Conservation (phyloP, 2,113 vertebrate species). For the Clarias batrachus region DNA sequence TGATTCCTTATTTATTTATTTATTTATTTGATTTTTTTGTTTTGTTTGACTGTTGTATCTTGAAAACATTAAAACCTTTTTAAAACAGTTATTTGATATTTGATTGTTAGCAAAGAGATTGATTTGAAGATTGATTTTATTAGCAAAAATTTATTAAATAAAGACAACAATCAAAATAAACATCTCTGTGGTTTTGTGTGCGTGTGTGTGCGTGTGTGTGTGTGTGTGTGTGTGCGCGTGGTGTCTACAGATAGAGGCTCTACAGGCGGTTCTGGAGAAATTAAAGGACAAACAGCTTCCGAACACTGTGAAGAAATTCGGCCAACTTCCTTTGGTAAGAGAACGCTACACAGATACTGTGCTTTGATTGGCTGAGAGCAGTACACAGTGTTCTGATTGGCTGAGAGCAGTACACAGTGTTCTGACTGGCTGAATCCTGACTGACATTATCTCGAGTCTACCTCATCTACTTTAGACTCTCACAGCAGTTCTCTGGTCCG, state of each 20-base stretch:
- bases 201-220: neutral
- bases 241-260: constrained; percentile 67
- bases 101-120: too few relatives aligned
- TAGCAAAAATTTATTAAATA: neutral
- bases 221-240: constrained; percentile 1
- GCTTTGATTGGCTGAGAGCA: constrained; percentile 1
- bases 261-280: constrained; percentile 77
- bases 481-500: neutral
- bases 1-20: too few relatives aligned
- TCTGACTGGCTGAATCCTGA: neutral
- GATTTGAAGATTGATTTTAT: too few relatives aligned
- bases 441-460: too few relatives aligned
- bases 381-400: too few relatives aligned
- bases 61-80: too few relatives aligned
- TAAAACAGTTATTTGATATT: too few relatives aligned
- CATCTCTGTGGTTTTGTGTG: neutral
- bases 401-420: neutral
- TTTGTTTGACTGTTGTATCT: too few relatives aligned
- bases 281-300: constrained; percentile 71
- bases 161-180: neutral
- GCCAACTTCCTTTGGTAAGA: constrained; percentile 77
- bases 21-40: too few relatives aligned
- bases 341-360: neutral
- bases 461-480: neutral
- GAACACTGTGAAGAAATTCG: constrained; percentile 72